Percentiles rank a stretch among this genome's conserved stretches.
These are phyloP conservation scores for Paramuricea clavata DNA, from an alignment of 92 coral and sea anemone species.

Conservation along the genomic window DNA sequence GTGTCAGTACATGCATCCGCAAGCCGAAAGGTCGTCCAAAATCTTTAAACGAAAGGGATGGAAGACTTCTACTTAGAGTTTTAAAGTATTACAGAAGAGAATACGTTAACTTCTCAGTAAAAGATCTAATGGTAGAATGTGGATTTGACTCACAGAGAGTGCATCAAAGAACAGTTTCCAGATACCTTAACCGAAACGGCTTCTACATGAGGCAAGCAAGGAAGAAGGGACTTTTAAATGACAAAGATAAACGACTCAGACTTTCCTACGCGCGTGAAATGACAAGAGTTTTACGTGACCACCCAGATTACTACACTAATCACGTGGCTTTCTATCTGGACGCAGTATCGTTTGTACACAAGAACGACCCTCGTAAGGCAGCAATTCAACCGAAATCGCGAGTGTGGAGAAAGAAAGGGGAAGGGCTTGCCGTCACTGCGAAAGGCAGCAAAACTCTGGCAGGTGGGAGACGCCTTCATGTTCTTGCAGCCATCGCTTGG, in stretches of 20 bases:
- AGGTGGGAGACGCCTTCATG: slow-evolving; percentile 61
- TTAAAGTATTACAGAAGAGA: too few species aligned
- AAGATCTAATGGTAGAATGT: slow-evolving; percentile 1
- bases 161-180: neutral
- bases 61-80: neutral
- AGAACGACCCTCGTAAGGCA: slow-evolving; percentile 43
- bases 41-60: neutral
- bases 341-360: slow-evolving; percentile 64
- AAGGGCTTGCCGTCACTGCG: slow-evolving; percentile 55
- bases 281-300: neutral
- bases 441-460: slow-evolving; percentile 66
- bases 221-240: neutral
- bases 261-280: neutral
- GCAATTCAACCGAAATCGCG: slow-evolving; percentile 36
- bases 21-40: neutral
- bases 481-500: slow-evolving; percentile 63
- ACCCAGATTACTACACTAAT: slow-evolving; percentile 47
- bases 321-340: slow-evolving; percentile 61
- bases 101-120: neutral
- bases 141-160: neutral
- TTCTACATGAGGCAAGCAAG: neutral
- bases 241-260: neutral
- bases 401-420: slow-evolving; percentile 56
- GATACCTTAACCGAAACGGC: slow-evolving; percentile 1
- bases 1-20: neutral